A percentile compares a stretch with the other conserved stretches of the same genome.
Conservation (phyloP, 2,113 vertebrate genomes). For the Sminthopsis crassicaudata region DNA sequence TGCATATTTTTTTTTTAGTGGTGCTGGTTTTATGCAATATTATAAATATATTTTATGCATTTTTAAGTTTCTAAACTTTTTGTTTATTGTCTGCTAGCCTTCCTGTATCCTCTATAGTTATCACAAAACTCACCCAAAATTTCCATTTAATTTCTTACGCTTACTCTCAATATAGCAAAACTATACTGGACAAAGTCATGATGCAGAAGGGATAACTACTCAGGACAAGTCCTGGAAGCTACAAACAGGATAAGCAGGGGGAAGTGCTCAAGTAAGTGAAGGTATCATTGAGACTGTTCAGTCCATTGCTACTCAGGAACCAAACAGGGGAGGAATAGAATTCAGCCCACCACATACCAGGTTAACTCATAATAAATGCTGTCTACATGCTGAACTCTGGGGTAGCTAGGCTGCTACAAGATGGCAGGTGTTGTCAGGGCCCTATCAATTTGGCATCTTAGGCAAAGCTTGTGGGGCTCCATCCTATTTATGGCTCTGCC, state of each 20-base stretch:
- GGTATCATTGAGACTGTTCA: neutral
- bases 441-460: neutral
- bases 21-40: too few species aligned
- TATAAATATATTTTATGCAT: too few species aligned
- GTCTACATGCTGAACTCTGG: neutral
- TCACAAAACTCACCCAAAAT: too few species aligned
- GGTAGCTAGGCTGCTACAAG: neutral
- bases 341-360: neutral
- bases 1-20: too few species aligned
- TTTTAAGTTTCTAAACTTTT: too few species aligned
- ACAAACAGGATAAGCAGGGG: too few species aligned
- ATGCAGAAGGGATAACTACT: neutral
- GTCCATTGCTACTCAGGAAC: neutral
- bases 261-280: neutral
- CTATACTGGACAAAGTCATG: too few species aligned
- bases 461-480: neutral
- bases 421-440: neutral
- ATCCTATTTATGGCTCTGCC: neutral
- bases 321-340: neutral
- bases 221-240: neutral
- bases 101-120: too few species aligned
- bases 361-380: too few species aligned
- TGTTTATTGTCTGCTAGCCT: too few species aligned
- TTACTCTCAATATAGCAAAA: too few species aligned
- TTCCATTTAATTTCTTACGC: too few species aligned